Evolutionary conservation across 2,888 invertebrate species (phyloP), one percentile per base, ranked within the genome.

Genomic region (Prenolepis imparis): DNA sequence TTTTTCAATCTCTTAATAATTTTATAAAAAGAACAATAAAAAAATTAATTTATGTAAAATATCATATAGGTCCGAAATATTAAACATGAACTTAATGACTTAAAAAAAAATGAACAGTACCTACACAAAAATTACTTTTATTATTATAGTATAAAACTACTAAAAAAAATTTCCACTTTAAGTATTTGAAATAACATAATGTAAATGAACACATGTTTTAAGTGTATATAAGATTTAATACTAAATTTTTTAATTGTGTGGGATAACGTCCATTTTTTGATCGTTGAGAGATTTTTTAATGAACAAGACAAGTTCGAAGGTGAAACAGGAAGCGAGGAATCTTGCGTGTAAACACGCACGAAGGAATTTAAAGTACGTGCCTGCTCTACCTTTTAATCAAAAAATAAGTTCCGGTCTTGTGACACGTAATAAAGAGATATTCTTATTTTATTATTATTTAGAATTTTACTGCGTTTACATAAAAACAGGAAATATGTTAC

Each of bases 401-500:
- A 48, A 18, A 2, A 8, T 48, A 48, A 63, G 36, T 39, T 24
- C 3, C 39, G 15, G 28, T 59, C 64, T 28, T 15, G 18, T n/a
- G 18, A 57, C 21, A 70, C 77, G 44, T 70, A 44, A 36, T 44
- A n/a, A 59, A 32, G 18, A 44, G 4, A 59, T 2, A 3, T 70
- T 12, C 8, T 68, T 59, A 59, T 44, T 59, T 57, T 36, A 21
- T 68, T 59, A 15, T 66, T 70, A n/a, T 67, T 18, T 8, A 11
- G 18, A 18, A 4, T 21, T 68, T 59, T 32, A 59, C 28, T 59
- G 36, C 12, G 32, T 11, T 78, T 44, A 57, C 21, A 59, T 1
- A 12, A 44, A 78, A 70, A 78, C 78, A 78, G 68, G 78, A 77
- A 77, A 32, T 44, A 70, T 12, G 36, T 55, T 12, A 24, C 2